Conservation (phyloP, 2,888 invertebrate species). For the Apodemia duryi region DNA sequence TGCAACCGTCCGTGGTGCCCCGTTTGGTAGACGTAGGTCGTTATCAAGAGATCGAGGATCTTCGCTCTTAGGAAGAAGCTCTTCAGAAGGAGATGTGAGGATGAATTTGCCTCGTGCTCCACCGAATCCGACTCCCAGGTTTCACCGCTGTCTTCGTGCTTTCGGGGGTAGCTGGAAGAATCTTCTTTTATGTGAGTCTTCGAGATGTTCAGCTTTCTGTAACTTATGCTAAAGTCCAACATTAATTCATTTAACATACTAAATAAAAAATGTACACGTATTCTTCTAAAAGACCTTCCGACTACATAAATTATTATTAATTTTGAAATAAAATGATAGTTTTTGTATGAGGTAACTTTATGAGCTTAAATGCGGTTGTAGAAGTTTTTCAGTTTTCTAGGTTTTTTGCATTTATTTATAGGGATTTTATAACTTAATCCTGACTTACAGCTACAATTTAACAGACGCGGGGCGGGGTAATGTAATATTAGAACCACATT, state of each 20-base stretch:
- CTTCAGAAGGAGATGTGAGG: constrained; percentile 85
- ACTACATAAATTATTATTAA: not conserved
- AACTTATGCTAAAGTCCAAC: constrained; percentile 29
- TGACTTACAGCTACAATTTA: too few species aligned
- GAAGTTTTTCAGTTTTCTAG: too few species aligned
- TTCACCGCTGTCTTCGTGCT: constrained; percentile 85
- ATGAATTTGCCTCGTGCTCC: constrained; percentile 57
- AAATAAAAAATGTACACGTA: not conserved
- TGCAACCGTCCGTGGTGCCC: constrained; percentile 67
- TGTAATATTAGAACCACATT: too few species aligned
- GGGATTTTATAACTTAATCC: too few species aligned
- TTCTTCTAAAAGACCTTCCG: not conserved
- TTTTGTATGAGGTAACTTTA: not conserved
- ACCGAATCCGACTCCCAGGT: constrained; percentile 65
- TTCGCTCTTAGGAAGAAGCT: constrained; percentile 81
- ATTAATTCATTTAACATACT: constrained; percentile 21
- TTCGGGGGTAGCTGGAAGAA: constrained; percentile 90
- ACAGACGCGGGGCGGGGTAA: too few species aligned
- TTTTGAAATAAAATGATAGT: not conserved
- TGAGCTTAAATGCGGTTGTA: too few species aligned
- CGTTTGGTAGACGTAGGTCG: constrained; percentile 67
- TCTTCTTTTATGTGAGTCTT: constrained; percentile 86
- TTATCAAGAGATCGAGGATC: constrained; percentile 72
- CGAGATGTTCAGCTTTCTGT: constrained; percentile 45
- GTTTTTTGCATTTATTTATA: too few species aligned